phyloP scores from a whole-genome alignment of 2,888 invertebrate genomes.

The Cynaeus angustus region DNA sequence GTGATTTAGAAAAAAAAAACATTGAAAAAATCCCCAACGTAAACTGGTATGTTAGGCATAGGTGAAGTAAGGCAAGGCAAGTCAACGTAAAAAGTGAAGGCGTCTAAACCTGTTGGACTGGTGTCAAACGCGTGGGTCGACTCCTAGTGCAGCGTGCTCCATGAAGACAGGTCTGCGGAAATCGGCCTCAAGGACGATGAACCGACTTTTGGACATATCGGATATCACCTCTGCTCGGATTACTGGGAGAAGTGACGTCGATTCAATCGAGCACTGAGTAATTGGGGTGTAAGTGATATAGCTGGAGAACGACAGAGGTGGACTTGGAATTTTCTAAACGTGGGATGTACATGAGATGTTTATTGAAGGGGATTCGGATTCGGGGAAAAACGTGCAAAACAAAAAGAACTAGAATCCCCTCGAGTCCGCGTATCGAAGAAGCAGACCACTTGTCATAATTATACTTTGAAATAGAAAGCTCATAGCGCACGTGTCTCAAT shows the following conservation, averaged over 20 bases:
- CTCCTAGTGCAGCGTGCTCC: slow-evolving; percentile 65
- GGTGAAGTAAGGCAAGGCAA: slow-evolving; percentile 56
- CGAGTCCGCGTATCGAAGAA: no score
- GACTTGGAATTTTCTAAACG: slow-evolving; percentile 9
- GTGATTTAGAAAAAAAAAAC: slow-evolving; percentile 44
- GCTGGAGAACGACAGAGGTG: slow-evolving; percentile 17
- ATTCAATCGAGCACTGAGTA: slow-evolving; percentile 38
- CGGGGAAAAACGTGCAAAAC: no score
- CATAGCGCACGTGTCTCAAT: slow-evolving; percentile 21
- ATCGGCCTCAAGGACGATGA: slow-evolving; percentile 63
- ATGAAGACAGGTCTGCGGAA: slow-evolving; percentile 61
- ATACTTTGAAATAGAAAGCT: neutral
- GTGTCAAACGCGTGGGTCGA: slow-evolving; percentile 71
- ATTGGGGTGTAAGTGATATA: slow-evolving; percentile 44
- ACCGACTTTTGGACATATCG: slow-evolving; percentile 52
- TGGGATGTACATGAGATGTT: no score
- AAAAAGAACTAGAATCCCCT: no score
- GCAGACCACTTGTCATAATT: no score
- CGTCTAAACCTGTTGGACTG: slow-evolving; percentile 73
- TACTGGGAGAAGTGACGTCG: slow-evolving; percentile 3
- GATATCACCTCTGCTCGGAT: slow-evolving; percentile 26
- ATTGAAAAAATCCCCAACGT: slow-evolving; percentile 40
- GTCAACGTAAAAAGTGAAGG: slow-evolving; percentile 70
- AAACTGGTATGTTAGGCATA: slow-evolving; percentile 51
- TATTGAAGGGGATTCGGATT: no score